Evolutionary conservation across 2,113 vertebrate species (phyloP).

Genomic region (Ameiurus melas): DNA sequence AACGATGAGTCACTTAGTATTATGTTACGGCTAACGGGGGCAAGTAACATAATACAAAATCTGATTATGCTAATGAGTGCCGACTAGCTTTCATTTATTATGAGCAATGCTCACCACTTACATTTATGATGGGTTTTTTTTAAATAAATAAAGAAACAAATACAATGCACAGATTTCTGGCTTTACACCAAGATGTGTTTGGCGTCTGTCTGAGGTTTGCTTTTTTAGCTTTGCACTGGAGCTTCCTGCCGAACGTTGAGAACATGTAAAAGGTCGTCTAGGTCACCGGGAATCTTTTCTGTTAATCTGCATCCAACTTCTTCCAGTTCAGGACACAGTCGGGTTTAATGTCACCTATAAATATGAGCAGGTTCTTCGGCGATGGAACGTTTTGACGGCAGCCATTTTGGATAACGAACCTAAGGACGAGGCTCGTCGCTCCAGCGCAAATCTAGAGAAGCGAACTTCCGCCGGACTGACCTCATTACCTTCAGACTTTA

Average conservation of each 20-base stretch:
- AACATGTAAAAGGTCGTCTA: not conserved
- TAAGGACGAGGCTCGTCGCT: not conserved
- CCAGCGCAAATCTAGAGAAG: not conserved
- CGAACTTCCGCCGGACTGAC: not conserved
- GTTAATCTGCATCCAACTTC: not conserved
- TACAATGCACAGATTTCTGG: not conserved
- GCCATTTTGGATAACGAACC: not conserved
- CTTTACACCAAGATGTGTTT: too few relatives aligned
- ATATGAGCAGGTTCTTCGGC: not conserved
- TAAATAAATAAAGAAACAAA: not conserved
- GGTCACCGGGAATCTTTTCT: not conserved
- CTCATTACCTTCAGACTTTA: not conserved
- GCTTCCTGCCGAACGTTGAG: not conserved
- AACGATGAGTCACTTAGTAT: slow-evolving; percentile 9
- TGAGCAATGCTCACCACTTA: not conserved
- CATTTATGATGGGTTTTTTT: not conserved
- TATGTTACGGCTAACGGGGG: not conserved
- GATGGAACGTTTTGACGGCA: too few relatives aligned
- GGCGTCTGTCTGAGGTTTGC: not conserved
- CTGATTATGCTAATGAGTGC: not conserved
- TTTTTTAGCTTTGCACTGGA: not conserved
- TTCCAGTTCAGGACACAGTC: not conserved
- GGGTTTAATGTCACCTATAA: not conserved
- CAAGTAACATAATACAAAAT: not conserved
- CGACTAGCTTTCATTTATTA: not conserved